phyloP scores from a whole-genome alignment of 2,113 vertebrate species.

The Probosciger aterrimus region DNA sequence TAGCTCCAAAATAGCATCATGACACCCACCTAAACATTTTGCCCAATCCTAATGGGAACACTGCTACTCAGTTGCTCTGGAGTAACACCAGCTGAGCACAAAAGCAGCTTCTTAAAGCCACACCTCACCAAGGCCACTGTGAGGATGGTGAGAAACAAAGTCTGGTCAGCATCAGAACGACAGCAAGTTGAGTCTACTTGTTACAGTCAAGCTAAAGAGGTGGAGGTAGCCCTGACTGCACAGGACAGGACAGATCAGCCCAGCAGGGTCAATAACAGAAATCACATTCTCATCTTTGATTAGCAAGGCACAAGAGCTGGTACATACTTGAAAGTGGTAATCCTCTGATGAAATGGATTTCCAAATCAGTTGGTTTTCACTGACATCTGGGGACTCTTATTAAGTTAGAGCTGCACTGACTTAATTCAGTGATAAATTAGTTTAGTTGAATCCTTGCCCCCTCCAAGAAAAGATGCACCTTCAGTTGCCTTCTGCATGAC shows the following conservation, averaged over 20 bases:
- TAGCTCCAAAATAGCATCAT: background rate
- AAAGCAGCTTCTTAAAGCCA: background rate
- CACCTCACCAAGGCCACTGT: background rate
- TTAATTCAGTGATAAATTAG: background rate
- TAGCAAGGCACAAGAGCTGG: background rate
- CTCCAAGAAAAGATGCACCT: background rate
- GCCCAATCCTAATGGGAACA: background rate
- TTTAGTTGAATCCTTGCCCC: background rate
- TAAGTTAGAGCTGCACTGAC: background rate
- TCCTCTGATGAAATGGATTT: background rate
- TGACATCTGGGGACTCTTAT: background rate
- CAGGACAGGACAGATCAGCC: background rate
- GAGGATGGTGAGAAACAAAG: background rate
- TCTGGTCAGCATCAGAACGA: background rate
- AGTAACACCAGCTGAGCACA: background rate
- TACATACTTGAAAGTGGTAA: background rate
- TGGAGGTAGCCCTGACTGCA: background rate
- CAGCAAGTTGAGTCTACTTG: background rate
- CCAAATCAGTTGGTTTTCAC: background rate
- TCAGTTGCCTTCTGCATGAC: background rate
- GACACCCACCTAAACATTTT: background rate
- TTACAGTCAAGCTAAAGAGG: background rate
- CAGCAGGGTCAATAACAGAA: background rate
- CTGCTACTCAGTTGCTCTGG: background rate
- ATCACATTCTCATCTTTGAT: background rate